Evolutionary conservation across 2,888 invertebrate species (phyloP).

Genomic region (Drosophila ustulata): DNA sequence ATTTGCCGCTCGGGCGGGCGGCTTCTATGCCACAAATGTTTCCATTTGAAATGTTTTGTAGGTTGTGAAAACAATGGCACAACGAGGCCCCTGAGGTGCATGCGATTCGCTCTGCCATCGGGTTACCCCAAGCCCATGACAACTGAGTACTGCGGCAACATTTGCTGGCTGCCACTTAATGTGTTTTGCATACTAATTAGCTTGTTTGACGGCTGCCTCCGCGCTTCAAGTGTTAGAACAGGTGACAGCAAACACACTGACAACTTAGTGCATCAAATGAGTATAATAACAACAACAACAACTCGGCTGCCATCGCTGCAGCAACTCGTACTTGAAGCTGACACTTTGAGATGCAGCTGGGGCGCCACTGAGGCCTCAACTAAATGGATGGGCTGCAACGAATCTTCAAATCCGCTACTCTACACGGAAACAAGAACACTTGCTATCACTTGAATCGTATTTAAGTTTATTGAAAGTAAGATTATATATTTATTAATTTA

Average conservation of each 20-base stretch:
- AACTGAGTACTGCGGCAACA: slow-evolving; percentile 67
- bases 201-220: slow-evolving; percentile 71
- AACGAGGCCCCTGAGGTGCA: slow-evolving; percentile 15
- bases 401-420: slow-evolving; percentile 35
- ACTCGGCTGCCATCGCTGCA: slow-evolving; percentile 25
- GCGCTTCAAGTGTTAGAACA: slow-evolving; percentile 67
- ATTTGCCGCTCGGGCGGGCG: slow-evolving; percentile 55
- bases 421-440: not conserved
- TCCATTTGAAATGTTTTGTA: slow-evolving; percentile 73
- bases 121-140: slow-evolving; percentile 7
- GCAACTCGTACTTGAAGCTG: slow-evolving; percentile 60
- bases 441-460: not conserved
- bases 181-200: slow-evolving; percentile 78
- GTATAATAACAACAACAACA: slow-evolving; percentile 36
- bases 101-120: slow-evolving; percentile 24
- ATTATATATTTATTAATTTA: no score
- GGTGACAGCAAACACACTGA: slow-evolving; percentile 65
- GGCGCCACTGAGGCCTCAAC: slow-evolving; percentile 15
- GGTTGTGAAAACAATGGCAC: slow-evolving; percentile 64
- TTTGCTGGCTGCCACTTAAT: slow-evolving; percentile 70
- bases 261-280: slow-evolving; percentile 57
- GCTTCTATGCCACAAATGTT: slow-evolving; percentile 55
- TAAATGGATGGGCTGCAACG: slow-evolving; percentile 14
- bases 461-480: no score
- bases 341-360: slow-evolving; percentile 54